A percentile compares a stretch with the other conserved stretches of the same genome.
Evolutionary conservation across 2,888 invertebrate species (phyloP).

Genomic region (Alcis repandata): DNA sequence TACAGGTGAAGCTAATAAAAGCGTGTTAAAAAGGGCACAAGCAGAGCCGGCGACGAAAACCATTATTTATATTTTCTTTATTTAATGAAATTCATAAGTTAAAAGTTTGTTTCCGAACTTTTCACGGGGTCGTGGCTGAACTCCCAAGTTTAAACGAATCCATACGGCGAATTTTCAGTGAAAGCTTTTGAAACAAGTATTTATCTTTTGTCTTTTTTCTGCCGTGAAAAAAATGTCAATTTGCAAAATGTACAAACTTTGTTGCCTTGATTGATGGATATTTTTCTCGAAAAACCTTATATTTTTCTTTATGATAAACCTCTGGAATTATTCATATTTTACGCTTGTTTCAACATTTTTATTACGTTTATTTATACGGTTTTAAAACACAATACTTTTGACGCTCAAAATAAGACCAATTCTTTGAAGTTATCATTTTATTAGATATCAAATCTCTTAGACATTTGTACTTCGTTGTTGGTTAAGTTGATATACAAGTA

Average conservation of each 20-base stretch:
- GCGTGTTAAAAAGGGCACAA: background rate
- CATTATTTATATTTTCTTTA: conserved; percentile 19
- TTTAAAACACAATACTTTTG: background rate
- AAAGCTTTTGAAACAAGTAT: conserved; percentile 52
- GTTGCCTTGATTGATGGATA: conserved; percentile 63
- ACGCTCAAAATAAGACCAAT: too few species aligned
- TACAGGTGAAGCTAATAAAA: too few species aligned
- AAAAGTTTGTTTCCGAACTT: conserved; percentile 33
- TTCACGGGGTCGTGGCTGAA: conserved; percentile 22
- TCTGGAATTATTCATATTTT: conserved; percentile 11
- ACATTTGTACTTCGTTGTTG: too few species aligned
- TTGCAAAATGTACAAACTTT: conserved; percentile 62
- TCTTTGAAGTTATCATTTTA: background rate
- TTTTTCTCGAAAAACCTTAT: conserved; percentile 39
- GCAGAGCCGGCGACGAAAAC: conserved; percentile 4
- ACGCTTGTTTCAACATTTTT: background rate
- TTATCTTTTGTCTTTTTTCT: conserved; percentile 64
- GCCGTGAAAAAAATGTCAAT: conserved; percentile 67
- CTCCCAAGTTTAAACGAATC: conserved; percentile 36
- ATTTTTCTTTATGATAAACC: conserved; percentile 10
- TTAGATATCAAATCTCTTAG: too few species aligned
- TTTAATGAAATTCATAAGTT: conserved; percentile 26
- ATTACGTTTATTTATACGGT: background rate
- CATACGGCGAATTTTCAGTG: conserved; percentile 36
- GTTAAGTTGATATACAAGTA: too few species aligned